Evolutionary conservation across 2,113 vertebrate genomes (phyloP).

Genomic region (Cavia aperea): DNA sequence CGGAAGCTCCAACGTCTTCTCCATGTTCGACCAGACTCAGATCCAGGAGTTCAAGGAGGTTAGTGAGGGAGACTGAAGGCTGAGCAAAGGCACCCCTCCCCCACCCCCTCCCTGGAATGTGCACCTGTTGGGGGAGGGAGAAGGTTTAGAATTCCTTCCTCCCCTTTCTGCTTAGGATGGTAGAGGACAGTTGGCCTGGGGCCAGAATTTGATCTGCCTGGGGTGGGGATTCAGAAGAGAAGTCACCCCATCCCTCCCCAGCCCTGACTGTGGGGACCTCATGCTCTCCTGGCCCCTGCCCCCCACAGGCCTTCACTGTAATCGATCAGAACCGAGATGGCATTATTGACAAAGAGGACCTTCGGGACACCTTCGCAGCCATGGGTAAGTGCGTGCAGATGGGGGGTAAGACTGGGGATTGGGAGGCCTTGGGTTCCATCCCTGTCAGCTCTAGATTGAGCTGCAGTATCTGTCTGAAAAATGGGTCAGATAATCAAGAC

Average conservation of each 20-base stretch:
- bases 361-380: slow-evolving; percentile 88
- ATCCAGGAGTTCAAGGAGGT: slow-evolving; percentile 97
- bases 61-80: slow-evolving; percentile 51
- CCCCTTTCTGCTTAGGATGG: slow-evolving; percentile 7
- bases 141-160: slow-evolving; percentile 57
- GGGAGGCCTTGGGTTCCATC: background rate
- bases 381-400: slow-evolving; percentile 78
- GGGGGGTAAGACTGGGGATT: background rate
- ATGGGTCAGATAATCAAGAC: background rate
- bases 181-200: slow-evolving; percentile 50
- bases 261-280: background rate
- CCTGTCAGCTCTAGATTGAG: background rate
- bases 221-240: slow-evolving; percentile 66
- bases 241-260: background rate
- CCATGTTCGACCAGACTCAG: slow-evolving; percentile 96
- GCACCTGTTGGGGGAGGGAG: slow-evolving; percentile 66
- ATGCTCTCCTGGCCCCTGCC: background rate
- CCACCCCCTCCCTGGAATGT: slow-evolving; percentile 42
- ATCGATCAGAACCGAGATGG: slow-evolving; percentile 93
- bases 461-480: background rate
- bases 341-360: slow-evolving; percentile 92
- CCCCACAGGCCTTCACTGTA: slow-evolving; percentile 87
- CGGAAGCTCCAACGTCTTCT: slow-evolving; percentile 92
- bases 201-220: slow-evolving; percentile 43
- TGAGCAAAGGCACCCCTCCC: background rate